phyloP scores from a whole-genome alignment of 2,113 vertebrate species.

The Salminus brasiliensis region DNA sequence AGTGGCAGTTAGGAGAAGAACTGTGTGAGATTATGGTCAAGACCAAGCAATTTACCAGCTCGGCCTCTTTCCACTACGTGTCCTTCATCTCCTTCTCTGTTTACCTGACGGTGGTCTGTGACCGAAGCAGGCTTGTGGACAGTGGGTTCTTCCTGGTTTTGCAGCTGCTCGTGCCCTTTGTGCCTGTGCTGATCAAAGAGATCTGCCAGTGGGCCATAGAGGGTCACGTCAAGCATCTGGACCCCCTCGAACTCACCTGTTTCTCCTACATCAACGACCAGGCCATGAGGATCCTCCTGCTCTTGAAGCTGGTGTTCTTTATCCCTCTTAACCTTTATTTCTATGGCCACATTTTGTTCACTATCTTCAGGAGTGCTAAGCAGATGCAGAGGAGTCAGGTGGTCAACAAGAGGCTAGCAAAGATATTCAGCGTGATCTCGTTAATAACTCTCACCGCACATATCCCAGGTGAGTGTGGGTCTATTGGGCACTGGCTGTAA shows the following conservation, averaged over 20 bases:
- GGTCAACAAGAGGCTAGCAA: conserved; percentile 61
- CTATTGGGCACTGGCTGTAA: neutral
- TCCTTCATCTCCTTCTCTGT: conserved; percentile 65
- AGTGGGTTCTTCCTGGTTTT: conserved; percentile 57
- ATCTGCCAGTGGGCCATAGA: conserved; percentile 50
- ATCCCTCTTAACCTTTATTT: conserved; percentile 62
- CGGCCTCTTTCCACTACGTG: conserved; percentile 61
- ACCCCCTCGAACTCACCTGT: conserved; percentile 57
- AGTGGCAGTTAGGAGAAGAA: conserved; percentile 55
- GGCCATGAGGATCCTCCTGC: conserved; percentile 46
- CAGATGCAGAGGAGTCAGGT: conserved; percentile 60
- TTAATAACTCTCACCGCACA: conserved; percentile 65
- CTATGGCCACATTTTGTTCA: conserved; percentile 60
- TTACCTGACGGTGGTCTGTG: conserved; percentile 64
- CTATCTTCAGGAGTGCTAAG: conserved; percentile 53
- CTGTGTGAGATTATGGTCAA: conserved; percentile 62
- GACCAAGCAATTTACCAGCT: conserved; percentile 57
- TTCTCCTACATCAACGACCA: conserved; percentile 67
- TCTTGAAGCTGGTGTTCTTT: conserved; percentile 54
- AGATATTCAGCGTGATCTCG: conserved; percentile 63
- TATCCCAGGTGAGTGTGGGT: conserved; percentile 59
- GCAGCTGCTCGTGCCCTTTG: conserved; percentile 59
- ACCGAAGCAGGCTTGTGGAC: conserved; percentile 51
- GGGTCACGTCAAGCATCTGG: conserved; percentile 54
- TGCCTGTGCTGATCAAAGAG: conserved; percentile 56